phyloP scores from a whole-genome alignment of 2,113 vertebrate genomes.

The Mirza zaza region DNA sequence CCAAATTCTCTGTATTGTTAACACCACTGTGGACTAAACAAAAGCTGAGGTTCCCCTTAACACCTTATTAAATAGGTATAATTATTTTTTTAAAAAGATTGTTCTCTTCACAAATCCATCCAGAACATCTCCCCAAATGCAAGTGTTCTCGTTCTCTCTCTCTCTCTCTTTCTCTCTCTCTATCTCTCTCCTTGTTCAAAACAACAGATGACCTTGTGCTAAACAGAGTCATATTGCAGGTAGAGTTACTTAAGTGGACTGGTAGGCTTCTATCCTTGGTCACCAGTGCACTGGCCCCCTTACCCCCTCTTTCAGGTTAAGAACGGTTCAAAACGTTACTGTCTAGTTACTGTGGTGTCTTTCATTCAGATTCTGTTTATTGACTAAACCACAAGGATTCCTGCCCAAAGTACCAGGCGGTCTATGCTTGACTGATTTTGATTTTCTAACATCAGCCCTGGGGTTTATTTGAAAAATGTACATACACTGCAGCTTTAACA shows the following conservation, averaged over 20 bases:
- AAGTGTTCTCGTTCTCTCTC: background rate
- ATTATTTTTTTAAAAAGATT: background rate
- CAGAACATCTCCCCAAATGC: background rate
- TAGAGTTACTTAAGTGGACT: conserved; percentile 60
- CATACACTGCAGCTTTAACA: conserved; percentile 84
- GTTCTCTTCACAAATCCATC: background rate
- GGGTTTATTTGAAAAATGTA: conserved; percentile 88
- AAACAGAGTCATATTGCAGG: conserved; percentile 46
- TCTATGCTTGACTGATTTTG: conserved; percentile 86
- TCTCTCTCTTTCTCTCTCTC: background rate
- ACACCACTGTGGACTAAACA: background rate
- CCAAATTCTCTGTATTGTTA: conserved; percentile 31
- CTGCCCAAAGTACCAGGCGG: conserved; percentile 85
- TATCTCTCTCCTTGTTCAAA: background rate
- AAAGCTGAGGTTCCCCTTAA: conserved; percentile 9
- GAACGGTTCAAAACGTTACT: conserved; percentile 84
- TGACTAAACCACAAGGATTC: conserved; percentile 87
- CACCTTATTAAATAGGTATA: conserved; percentile 39
- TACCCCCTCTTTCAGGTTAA: conserved; percentile 72
- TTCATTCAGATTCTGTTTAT: conserved; percentile 87
- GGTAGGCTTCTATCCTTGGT: conserved; percentile 71
- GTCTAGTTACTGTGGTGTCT: conserved; percentile 85
- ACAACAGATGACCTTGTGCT: conserved; percentile 65
- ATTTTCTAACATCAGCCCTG: conserved; percentile 86
- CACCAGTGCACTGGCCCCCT: conserved; percentile 34